These are phyloP conservation scores for Aphelinus certus DNA, from an alignment of 1,140 invertebrate species.

Conservation along the genomic window DNA sequence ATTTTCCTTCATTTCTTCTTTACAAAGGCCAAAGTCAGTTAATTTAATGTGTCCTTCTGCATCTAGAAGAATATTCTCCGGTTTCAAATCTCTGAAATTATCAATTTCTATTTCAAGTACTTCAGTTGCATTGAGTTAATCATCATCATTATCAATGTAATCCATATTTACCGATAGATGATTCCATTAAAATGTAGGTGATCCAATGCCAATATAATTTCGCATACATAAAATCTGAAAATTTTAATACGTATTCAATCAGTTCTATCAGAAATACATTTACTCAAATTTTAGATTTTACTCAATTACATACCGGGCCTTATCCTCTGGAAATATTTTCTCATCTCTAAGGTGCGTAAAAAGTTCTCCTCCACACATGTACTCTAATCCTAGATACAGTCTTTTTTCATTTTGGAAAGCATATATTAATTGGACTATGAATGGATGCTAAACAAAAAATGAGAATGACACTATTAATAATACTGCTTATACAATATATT, in stretches of 20 bases:
- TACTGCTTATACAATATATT: too few species aligned
- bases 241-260: conserved; percentile 20
- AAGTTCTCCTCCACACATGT: conserved; percentile 96
- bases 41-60: conserved; percentile 96
- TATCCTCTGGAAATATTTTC: conserved; percentile 98
- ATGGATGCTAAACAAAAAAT: conserved; percentile 82
- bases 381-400: conserved; percentile 97
- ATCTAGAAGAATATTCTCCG: conserved; percentile 98
- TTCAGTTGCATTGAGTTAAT: not conserved
- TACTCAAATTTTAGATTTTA: not conserved
- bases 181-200: conserved; percentile 97
- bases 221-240: conserved; percentile 96
- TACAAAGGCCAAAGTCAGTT: conserved; percentile 99
- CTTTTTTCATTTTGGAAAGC: conserved; percentile 99
- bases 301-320: conserved; percentile 79
- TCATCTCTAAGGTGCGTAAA: conserved; percentile 98
- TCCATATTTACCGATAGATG: conserved; percentile 77
- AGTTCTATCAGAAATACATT: not conserved
- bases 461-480: too few species aligned
- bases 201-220: conserved; percentile 97
- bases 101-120: not conserved
- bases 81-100: conserved; percentile 89
- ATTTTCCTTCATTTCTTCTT: conserved; percentile 96
- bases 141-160: too few species aligned
- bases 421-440: conserved; percentile 98